Evolutionary conservation across 2,797 vertebrate genomes (phyloP).

Genomic region (Myotis myotis): DNA sequence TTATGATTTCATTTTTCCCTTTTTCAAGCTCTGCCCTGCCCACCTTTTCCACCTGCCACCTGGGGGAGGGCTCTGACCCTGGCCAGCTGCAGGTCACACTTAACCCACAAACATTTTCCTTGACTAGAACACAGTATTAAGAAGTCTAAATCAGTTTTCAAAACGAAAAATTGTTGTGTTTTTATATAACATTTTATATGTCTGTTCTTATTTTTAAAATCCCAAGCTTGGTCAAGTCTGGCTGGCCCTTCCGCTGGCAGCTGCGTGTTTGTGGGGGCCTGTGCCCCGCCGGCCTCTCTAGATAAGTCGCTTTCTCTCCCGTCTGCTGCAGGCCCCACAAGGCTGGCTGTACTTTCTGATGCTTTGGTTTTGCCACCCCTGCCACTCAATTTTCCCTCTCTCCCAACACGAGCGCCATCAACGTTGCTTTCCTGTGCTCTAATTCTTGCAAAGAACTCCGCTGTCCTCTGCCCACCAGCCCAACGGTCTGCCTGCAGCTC

Average conservation of each 20-base stretch:
- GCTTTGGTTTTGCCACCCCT: not conserved
- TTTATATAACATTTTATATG: not conserved
- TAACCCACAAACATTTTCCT: not conserved
- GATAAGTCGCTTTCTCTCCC: fast-evolving
- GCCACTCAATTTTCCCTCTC: not conserved
- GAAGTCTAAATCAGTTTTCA: not conserved
- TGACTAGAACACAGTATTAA: not conserved
- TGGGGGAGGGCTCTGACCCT: not conserved
- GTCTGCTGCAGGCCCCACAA: not conserved
- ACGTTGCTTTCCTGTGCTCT: not conserved
- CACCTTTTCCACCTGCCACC: not conserved
- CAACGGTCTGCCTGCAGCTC: not conserved
- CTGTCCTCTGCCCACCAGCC: not conserved
- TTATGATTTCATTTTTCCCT: not conserved
- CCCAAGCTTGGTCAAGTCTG: not conserved
- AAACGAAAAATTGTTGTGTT: not conserved
- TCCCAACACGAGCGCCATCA: not conserved
- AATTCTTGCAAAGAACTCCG: not conserved
- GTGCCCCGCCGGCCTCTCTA: not conserved
- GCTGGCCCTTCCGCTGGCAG: not conserved
- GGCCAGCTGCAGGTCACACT: not conserved
- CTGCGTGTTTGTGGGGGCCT: fast-evolving
- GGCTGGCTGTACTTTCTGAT: not conserved
- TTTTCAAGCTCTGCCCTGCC: not conserved
- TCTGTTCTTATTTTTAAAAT: not conserved